Conservation (phyloP, 2,888 invertebrate species). For the Aphodius sticticus region DNA sequence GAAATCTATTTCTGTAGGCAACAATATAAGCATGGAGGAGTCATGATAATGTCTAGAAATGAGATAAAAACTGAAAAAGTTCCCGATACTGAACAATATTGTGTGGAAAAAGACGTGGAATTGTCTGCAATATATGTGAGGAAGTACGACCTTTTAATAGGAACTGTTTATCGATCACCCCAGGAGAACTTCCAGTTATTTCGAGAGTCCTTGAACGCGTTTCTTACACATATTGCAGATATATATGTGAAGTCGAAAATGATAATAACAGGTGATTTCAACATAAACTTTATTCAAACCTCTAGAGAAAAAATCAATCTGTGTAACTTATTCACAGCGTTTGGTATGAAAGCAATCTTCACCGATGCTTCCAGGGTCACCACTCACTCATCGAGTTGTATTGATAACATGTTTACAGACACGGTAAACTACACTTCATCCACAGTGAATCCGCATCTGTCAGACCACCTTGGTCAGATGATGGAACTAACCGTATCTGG, state of each 20-base stretch:
- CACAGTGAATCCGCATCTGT: not conserved
- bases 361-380: not conserved
- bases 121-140: not conserved
- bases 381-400: not conserved
- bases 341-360: not conserved
- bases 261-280: not conserved
- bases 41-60: not conserved
- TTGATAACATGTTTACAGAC: not conserved
- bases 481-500: not conserved
- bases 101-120: not conserved
- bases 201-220: not conserved
- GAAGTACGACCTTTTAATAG: not conserved
- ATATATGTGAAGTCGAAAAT: not conserved
- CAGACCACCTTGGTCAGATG: not conserved
- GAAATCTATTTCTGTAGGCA: not conserved
- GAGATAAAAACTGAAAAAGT: slow-evolving; percentile 4
- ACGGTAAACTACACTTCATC: not conserved
- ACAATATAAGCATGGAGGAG: not conserved
- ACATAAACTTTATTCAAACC: not conserved
- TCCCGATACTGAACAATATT: not conserved
- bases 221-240: not conserved
- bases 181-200: not conserved
- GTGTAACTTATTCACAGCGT: not conserved
- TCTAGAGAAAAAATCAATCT: not conserved
- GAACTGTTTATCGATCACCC: not conserved